phyloP scores from a whole-genome alignment of 2,888 invertebrate species.

The Matsumyia berberina region DNA sequence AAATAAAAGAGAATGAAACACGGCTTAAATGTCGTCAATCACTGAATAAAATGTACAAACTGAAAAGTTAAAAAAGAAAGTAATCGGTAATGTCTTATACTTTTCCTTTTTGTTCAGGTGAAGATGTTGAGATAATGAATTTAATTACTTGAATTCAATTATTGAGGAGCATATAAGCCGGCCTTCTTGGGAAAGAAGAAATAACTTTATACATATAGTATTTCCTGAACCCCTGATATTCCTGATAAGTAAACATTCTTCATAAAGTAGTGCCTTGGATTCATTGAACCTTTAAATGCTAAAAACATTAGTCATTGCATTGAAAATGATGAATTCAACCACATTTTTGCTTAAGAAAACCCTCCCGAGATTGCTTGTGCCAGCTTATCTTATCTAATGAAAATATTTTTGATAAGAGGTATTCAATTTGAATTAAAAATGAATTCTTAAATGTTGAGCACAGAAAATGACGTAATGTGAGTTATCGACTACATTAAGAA shows the following conservation, averaged over 20 bases:
- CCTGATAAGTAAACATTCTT: neutral
- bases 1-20: too few relatives aligned
- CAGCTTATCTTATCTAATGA: constrained; percentile 44
- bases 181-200: neutral
- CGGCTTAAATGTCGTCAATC: neutral
- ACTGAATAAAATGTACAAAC: neutral
- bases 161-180: neutral
- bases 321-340: constrained; percentile 1
- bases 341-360: constrained; percentile 11
- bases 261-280: neutral
- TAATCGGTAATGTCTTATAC: neutral
- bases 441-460: neutral
- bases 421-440: constrained; percentile 5
- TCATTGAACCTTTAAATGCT: constrained; percentile 9
- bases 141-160: neutral
- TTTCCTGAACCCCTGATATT: too few relatives aligned
- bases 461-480: constrained; percentile 25
- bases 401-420: constrained; percentile 39
- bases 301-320: neutral
- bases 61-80: neutral
- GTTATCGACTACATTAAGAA: neutral
- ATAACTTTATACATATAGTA: neutral
- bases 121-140: constrained; percentile 1
- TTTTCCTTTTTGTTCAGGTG: neutral
- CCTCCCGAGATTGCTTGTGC: constrained; percentile 9